phyloP scores from a whole-genome alignment of 1,140 invertebrate genomes.

The Lamellibrachia luymesi region DNA sequence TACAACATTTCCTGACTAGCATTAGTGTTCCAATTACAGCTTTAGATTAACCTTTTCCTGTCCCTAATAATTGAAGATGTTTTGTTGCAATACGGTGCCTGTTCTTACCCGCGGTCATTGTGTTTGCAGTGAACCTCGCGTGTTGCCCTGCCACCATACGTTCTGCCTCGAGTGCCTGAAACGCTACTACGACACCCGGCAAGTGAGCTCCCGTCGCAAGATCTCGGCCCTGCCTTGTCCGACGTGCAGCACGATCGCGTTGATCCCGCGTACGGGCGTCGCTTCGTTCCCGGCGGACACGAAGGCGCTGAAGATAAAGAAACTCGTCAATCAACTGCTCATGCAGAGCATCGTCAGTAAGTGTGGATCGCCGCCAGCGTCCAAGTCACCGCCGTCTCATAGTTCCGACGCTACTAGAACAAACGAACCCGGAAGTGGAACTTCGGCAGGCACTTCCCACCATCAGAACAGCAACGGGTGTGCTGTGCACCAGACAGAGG shows the following conservation, averaged over 20 bases:
- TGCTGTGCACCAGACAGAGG: not conserved
- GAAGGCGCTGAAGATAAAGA: not conserved
- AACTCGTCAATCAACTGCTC: not conserved
- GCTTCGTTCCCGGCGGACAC: constrained; percentile 4
- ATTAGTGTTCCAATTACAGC: too few relatives aligned
- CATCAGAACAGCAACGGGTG: not conserved
- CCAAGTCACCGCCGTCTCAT: not conserved
- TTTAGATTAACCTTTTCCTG: too few relatives aligned
- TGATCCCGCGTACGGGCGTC: not conserved
- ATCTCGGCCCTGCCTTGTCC: constrained; percentile 13
- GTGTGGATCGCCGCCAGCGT: not conserved
- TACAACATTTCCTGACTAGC: too few relatives aligned
- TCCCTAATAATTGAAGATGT: too few relatives aligned
- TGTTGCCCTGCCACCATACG: constrained; percentile 16
- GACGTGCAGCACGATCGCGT: not conserved
- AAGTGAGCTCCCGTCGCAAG: not conserved
- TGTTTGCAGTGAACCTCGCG: constrained; percentile 17
- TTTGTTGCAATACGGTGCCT: too few relatives aligned
- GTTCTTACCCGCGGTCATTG: not conserved
- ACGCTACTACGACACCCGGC: not conserved
- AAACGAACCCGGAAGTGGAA: not conserved
- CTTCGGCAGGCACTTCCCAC: not conserved
- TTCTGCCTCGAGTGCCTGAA: constrained; percentile 8
- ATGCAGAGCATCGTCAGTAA: not conserved
- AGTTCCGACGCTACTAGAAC: not conserved